Base-by-base conservation (phyloP, 2,888 invertebrate genomes). In the Plagodis pulveraria region DNA sequence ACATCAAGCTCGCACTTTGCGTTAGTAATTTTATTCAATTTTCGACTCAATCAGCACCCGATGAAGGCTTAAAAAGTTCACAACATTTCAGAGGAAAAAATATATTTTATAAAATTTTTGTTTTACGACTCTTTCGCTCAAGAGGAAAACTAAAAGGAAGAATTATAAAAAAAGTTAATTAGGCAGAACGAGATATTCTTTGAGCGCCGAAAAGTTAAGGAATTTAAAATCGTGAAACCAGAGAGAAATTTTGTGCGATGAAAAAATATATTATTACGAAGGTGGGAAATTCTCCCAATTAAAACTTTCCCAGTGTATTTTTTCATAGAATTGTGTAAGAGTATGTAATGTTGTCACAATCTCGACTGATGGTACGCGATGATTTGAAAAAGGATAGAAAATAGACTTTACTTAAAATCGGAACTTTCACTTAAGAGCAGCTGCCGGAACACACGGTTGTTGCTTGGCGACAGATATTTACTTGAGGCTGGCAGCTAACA, bases 161-260 rank as follows among this genome's bases (percentile, higher is more conserved):
- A 48, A 60, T 51, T 55, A 52, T 61, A 46, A 56, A 61, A 63
- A 63, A 67, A 58, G 54, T 58, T 63, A 63, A 63, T 67, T 63
- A 62, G 54, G 54, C 47, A 50, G 42, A 62, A 57, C 59, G 52
- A 59, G 59, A 67, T 63, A 62, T 65, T 55, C 48, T 55, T 60
- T 59, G 51, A 63, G 56, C 50, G 50, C 33, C 51, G 50, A 60
- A 59, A 63, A 64, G 62, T 60, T 58, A 48, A 56, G 51, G 44
- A 49, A 56, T 64, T 62, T 57, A 22, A 51, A 60, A 60, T 45
- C 51, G 22, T 12, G 41, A 48, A 56, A 48, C 52, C 52, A 22
- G 52, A 44, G 56, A 35, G 45, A 49, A 55, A 51, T 56, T 22
- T 41, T 52, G 41, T 11, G 59, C 43, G 38, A 11, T 50, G 35